phyloP scores from a whole-genome alignment of 2,888 invertebrate genomes.

The Drosophila formosana region DNA sequence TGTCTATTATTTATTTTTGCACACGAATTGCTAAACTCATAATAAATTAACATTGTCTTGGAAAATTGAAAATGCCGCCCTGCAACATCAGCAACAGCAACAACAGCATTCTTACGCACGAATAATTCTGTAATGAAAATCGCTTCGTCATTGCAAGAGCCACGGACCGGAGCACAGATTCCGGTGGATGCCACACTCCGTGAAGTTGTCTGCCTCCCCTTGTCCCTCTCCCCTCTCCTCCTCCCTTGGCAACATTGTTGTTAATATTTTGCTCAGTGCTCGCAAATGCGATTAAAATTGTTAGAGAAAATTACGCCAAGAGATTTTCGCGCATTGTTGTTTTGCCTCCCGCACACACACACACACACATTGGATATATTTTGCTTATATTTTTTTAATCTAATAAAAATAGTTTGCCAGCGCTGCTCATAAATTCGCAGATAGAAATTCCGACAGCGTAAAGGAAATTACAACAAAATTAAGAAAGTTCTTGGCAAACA shows the following conservation, averaged over 20 bases:
- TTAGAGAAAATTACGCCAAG: conserved; percentile 74
- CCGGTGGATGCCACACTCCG: conserved; percentile 8
- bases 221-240: neutral
- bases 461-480: conserved; percentile 80
- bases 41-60: conserved; percentile 74
- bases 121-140: conserved; percentile 79
- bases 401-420: conserved; percentile 77
- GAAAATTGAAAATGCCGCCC: conserved; percentile 76
- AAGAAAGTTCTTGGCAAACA: conserved; percentile 69
- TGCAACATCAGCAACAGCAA: conserved; percentile 50
- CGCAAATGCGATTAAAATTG: conserved; percentile 81
- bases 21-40: conserved; percentile 80
- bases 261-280: conserved; percentile 65
- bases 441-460: conserved; percentile 80
- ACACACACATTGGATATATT: conserved; percentile 18
- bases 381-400: conserved; percentile 57
- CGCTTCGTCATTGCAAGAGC: conserved; percentile 46
- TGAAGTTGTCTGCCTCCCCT: neutral
- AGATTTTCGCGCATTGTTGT: conserved; percentile 62
- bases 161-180: conserved; percentile 38
- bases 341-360: conserved; percentile 7
- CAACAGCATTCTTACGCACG: conserved; percentile 78
- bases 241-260: conserved; percentile 63
- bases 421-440: conserved; percentile 76
- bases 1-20: conserved; percentile 60